These are phyloP conservation scores for Branchellion lobata DNA, from an alignment of 2,888 invertebrate genomes.

Conservation along the genomic window DNA sequence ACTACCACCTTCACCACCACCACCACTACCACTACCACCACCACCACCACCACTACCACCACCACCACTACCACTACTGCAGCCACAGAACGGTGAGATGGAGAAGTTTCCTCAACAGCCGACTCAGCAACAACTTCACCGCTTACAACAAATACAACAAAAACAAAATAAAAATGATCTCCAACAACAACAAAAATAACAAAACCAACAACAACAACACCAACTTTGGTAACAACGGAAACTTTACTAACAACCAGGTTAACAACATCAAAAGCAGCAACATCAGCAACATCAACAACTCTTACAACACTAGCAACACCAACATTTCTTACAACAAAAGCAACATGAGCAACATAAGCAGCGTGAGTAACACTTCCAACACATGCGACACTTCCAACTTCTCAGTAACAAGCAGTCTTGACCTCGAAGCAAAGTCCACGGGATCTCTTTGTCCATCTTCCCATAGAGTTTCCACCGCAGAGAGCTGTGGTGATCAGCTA, in stretches of 20 bases:
- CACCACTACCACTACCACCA: background rate
- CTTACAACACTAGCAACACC: background rate
- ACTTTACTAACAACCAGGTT: background rate
- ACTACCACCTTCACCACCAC: too few species aligned
- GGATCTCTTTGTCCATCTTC: too few species aligned
- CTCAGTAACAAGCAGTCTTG: too few species aligned
- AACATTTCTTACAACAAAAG: background rate
- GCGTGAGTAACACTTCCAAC: too few species aligned
- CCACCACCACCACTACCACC: too few species aligned
- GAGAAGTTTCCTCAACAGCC: slow-evolving; percentile 36
- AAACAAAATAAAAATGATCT: background rate
- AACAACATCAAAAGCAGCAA: background rate
- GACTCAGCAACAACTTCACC: background rate
- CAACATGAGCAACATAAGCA: background rate
- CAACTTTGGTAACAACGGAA: background rate
- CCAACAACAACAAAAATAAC: background rate
- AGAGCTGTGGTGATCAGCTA: too few species aligned
- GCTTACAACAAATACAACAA: background rate
- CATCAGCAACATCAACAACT: background rate
- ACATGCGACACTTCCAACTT: too few species aligned
- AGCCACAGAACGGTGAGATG: slow-evolving; percentile 33
- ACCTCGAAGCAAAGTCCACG: too few species aligned
- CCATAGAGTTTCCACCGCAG: too few species aligned
- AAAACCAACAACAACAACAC: background rate
- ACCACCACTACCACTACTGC: background rate